These are phyloP conservation scores for Ceyx cyanopectus DNA, from an alignment of 2,113 vertebrate species.

Conservation along the genomic window DNA sequence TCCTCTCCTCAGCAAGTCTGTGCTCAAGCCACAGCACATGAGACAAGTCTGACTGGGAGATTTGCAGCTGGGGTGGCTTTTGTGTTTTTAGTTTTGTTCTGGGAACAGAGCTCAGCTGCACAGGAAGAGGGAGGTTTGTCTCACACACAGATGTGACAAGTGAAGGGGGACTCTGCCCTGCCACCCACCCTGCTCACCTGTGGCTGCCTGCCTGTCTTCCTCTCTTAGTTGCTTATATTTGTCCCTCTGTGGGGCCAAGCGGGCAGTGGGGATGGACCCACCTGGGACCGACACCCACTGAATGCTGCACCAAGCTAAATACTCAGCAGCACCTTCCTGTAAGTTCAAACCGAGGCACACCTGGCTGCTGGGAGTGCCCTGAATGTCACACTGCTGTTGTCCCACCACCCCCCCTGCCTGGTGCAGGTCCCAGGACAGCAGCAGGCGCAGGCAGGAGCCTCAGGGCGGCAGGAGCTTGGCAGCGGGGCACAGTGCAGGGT, in stretches of 20 bases:
- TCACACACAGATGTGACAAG: fast-evolving
- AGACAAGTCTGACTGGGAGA: background rate
- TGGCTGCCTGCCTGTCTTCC: background rate
- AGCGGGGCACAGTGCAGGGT: background rate
- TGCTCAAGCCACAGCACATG: background rate
- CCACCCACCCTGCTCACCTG: background rate
- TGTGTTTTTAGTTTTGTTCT: background rate
- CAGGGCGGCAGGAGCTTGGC: fast-evolving
- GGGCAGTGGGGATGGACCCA: fast-evolving
- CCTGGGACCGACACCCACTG: background rate
- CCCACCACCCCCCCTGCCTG: background rate
- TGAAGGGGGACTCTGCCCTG: background rate
- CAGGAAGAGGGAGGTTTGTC: background rate
- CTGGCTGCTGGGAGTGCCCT: fast-evolving
- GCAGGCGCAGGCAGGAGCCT: background rate
- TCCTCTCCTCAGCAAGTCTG: background rate
- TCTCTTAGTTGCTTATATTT: fast-evolving
- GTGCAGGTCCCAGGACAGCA: background rate
- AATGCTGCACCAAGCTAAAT: background rate
- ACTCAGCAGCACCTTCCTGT: background rate
- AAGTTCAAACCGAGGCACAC: background rate
- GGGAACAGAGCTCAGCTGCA: background rate
- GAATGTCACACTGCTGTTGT: fast-evolving
- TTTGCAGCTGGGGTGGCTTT: background rate
- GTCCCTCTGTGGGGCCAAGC: background rate